Evolutionary conservation across 1,140 invertebrate species (phyloP).

Genomic region (Monomorium pharaonis): DNA sequence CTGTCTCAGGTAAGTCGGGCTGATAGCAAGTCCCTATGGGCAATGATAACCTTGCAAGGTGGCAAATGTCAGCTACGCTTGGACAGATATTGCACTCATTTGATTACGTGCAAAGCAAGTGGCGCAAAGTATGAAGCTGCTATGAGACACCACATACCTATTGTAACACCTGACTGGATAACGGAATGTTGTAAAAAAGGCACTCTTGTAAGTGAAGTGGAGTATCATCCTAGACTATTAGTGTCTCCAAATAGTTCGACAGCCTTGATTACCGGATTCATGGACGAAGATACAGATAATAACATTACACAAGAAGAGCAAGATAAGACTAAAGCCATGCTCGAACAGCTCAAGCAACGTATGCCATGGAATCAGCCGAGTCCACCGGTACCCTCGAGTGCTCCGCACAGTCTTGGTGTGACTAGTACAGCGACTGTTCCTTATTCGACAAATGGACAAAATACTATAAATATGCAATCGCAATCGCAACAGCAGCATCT

Average conservation of each 20-base stretch:
- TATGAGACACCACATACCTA: conserved; percentile 86
- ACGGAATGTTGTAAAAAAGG: conserved; percentile 89
- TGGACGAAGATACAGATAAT: conserved; percentile 81
- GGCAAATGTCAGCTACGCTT: conserved; percentile 90
- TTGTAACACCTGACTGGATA: conserved; percentile 96
- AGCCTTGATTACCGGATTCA: conserved; percentile 82
- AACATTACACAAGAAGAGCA: conserved; percentile 82
- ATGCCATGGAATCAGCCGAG: conserved; percentile 92
- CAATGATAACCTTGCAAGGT: conserved; percentile 92
- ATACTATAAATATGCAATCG: conserved; percentile 63
- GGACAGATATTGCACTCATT: conserved; percentile 91
- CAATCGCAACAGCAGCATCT: conserved; percentile 67
- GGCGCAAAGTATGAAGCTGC: conserved; percentile 91
- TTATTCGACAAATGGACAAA: conserved; percentile 72
- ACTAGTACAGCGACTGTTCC: conserved; percentile 67
- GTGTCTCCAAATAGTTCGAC: conserved; percentile 84
- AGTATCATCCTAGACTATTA: conserved; percentile 93
- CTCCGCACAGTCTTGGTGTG: conserved; percentile 61
- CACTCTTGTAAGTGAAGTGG: conserved; percentile 87
- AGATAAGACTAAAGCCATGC: conserved; percentile 88
- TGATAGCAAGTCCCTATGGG: conserved; percentile 91
- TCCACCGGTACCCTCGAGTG: conserved; percentile 80
- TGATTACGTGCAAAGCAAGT: conserved; percentile 90
- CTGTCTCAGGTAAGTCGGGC: conserved; percentile 88
- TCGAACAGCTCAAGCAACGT: conserved; percentile 91